Conservation (phyloP, 2,888 invertebrate species). For the Notodonta dromedarius region DNA sequence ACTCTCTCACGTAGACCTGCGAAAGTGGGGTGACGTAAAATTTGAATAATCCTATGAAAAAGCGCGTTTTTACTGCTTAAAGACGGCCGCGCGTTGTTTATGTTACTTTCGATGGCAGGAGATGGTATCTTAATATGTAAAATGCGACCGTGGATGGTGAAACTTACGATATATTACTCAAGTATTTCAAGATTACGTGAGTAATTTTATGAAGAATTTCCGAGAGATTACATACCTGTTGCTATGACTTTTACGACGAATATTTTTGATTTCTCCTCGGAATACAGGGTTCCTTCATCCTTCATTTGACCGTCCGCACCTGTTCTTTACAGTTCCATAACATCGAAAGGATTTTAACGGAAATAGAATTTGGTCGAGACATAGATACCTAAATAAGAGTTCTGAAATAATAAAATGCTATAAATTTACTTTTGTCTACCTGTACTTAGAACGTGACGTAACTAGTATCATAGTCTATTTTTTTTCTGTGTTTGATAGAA, state of each 20-base stretch:
- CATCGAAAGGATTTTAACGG: too few species aligned
- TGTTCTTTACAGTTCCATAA: too few species aligned
- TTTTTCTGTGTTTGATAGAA: too few species aligned
- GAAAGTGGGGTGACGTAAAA: conserved; percentile 42
- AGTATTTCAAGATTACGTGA: background rate
- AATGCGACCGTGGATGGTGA: background rate
- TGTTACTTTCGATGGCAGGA: conserved; percentile 16
- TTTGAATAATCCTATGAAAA: conserved; percentile 45
- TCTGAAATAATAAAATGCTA: too few species aligned
- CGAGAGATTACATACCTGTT: background rate
- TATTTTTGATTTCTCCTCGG: background rate
- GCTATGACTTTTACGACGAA: background rate
- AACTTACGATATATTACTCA: conserved; percentile 8
- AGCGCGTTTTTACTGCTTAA: conserved; percentile 21
- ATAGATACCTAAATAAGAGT: too few species aligned
- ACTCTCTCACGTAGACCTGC: conserved; percentile 18
- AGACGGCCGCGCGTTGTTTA: conserved; percentile 10
- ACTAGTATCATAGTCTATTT: too few species aligned
- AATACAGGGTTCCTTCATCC: too few species aligned
- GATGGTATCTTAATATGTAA: conserved; percentile 3
- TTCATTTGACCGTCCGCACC: too few species aligned
- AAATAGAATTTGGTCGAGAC: too few species aligned
- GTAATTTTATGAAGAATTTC: background rate
- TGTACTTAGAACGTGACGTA: too few species aligned
- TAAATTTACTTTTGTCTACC: too few species aligned